Percentiles rank a stretch among this genome's conserved stretches.
phyloP scores from a whole-genome alignment of 2,113 vertebrate species.

The Pristiophorus japonicus region DNA sequence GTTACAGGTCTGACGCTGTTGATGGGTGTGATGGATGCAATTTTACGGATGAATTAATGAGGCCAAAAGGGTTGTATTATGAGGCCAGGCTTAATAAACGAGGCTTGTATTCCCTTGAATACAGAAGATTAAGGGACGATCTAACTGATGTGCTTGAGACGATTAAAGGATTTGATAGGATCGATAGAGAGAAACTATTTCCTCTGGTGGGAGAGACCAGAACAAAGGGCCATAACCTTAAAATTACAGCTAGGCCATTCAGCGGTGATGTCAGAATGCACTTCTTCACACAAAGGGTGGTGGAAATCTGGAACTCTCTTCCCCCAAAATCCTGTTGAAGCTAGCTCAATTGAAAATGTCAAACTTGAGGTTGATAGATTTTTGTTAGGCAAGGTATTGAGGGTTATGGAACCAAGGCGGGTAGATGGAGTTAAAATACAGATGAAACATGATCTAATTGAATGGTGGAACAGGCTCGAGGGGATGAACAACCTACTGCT shows the following conservation, averaged over 20 bases:
- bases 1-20: neutral
- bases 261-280: neutral
- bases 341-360: neutral
- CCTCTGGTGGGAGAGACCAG: neutral
- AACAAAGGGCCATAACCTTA: neutral
- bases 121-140: too few species aligned
- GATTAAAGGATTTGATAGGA: neutral
- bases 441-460: neutral
- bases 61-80: too few species aligned
- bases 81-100: too few species aligned
- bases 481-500: neutral
- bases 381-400: neutral
- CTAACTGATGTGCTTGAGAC: neutral
- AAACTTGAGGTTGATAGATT: neutral
- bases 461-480: neutral
- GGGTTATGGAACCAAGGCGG: neutral
- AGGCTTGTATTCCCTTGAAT: too few species aligned
- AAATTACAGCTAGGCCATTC: neutral
- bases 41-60: neutral
- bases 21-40: neutral
- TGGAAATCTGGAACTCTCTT: neutral
- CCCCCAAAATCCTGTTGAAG: neutral
- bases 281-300: neutral
- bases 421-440: neutral
- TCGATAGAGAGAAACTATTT: neutral